Evolutionary conservation across 2,113 vertebrate genomes (phyloP), one percentile per base, ranked within the genome.

Genomic region (Osmerus eperlanus): DNA sequence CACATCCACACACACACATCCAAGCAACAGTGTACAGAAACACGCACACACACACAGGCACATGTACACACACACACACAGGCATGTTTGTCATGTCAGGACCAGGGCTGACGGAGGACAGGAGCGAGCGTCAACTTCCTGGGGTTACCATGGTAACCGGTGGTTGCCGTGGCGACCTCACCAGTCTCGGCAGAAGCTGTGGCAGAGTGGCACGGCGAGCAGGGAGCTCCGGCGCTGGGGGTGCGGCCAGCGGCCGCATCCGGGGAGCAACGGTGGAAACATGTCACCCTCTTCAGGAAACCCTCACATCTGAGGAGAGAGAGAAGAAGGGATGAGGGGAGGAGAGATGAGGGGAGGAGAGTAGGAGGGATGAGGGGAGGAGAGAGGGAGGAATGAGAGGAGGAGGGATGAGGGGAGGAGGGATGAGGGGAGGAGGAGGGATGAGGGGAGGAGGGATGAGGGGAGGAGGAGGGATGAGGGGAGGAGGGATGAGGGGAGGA

Each of bases 111-210:
- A 41, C 6, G 6, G 36, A 41, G 3, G 16, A 58, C 19, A 19
- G 51, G 23, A 28, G 18, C n/a, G 28, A 21, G 14, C 11, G 15
- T 16, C 3, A 29, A 53, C 28, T 47, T 23, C 25, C 51, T 11
- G 21, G 68, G 5, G 36, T 21, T 21, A 18, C 29, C 1, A 16
- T 16, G 41, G 11, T 13, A 21, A 23, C 68, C 25, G 21, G 52
- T 52, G 25, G n/a, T 60, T 21, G n/a, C 15, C 18, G 67, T 36
- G 36, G 52, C 28, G 51, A 25, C 23, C 86, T 90, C 86, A 96
- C 95, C 94, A 95, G 71, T 89, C 84, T 64, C 91, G 85, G 79
- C 94, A 96, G 91, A 96, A 92, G 87, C 91, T 92, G 21, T 84
- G 75, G 80, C 94, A 96, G 67, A 96, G 91, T 0, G 93, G 93